Evolutionary conservation across 2,888 invertebrate genomes (phyloP).

Genomic region (Cyclophora punctaria): DNA sequence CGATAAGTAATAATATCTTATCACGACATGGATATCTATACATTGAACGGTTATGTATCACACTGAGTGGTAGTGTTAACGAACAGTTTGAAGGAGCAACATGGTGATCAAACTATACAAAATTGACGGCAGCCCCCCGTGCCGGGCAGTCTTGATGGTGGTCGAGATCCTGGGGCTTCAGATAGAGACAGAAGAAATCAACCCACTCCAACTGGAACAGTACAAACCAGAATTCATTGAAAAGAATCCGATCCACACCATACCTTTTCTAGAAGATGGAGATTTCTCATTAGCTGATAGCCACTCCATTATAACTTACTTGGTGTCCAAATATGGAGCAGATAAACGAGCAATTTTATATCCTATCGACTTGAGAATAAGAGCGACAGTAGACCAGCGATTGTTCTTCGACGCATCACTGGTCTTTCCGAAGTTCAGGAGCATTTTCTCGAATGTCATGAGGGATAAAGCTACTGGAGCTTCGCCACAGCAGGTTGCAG

Average conservation of each 20-base stretch:
- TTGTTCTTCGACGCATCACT: constrained; percentile 31
- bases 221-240: constrained; percentile 28
- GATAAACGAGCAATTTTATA: constrained; percentile 30
- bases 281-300: constrained; percentile 35
- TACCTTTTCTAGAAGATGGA: constrained; percentile 41
- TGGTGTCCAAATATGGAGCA: constrained; percentile 39
- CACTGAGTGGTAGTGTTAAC: too few species aligned
- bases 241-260: constrained; percentile 35
- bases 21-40: too few species aligned
- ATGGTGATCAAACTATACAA: constrained; percentile 34
- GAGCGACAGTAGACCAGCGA: constrained; percentile 32
- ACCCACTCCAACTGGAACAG: constrained; percentile 20
- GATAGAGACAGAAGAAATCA: constrained; percentile 22
- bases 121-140: constrained; percentile 29
- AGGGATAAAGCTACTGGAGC: constrained; percentile 14
- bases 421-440: constrained; percentile 22
- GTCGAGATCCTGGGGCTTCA: constrained; percentile 30
- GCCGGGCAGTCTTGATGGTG: constrained; percentile 31
- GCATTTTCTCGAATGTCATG: constrained; percentile 10
- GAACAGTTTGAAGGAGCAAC: constrained; percentile 1
- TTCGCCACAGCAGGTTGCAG: constrained; percentile 16
- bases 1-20: too few species aligned
- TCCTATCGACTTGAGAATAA: constrained; percentile 28
- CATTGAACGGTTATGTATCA: too few species aligned
- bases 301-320: constrained; percentile 38